Evolutionary conservation across 2,888 invertebrate genomes (phyloP).

Genomic region (Lordiphosa fenestrarum): DNA sequence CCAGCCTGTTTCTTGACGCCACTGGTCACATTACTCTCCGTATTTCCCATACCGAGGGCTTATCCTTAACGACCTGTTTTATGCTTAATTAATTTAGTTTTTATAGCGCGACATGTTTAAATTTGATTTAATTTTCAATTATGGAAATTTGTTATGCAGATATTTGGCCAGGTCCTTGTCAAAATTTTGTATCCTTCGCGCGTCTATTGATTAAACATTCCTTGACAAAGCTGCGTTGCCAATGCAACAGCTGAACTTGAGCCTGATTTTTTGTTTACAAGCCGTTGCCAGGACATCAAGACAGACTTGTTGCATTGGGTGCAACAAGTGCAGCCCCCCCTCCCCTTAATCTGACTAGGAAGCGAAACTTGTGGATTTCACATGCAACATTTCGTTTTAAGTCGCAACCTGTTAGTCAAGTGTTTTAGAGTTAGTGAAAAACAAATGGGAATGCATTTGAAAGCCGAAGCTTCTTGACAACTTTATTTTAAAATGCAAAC

Average conservation of each 20-base stretch:
- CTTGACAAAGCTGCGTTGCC: slow-evolving; percentile 45
- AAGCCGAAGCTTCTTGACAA: too few species aligned
- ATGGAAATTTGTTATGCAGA: slow-evolving; percentile 17
- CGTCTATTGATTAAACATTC: slow-evolving; percentile 60
- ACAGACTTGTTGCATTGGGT: slow-evolving; percentile 47
- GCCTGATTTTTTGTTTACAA: slow-evolving; percentile 54
- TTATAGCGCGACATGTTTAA: slow-evolving; percentile 54
- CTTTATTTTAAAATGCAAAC: too few species aligned
- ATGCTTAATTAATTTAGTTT: slow-evolving; percentile 20
- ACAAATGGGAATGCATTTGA: too few species aligned
- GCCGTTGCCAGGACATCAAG: slow-evolving; percentile 52
- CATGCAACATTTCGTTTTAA: too few species aligned
- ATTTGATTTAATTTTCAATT: slow-evolving; percentile 25
- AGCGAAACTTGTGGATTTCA: too few species aligned
- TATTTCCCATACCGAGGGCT: slow-evolving; percentile 85
- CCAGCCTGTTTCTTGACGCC: slow-evolving; percentile 98
- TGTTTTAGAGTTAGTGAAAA: too few species aligned
- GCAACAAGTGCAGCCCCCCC: slow-evolving; percentile 21
- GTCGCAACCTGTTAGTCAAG: too few species aligned
- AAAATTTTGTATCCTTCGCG: slow-evolving; percentile 48
- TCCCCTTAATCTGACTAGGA: too few species aligned
- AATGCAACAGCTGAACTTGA: slow-evolving; percentile 72
- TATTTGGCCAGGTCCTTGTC: slow-evolving; percentile 25
- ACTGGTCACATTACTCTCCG: slow-evolving; percentile 93
- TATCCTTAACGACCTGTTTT: slow-evolving; percentile 1